A percentile compares a stretch with the other conserved stretches of the same genome.
phyloP scores from a whole-genome alignment of 2,113 vertebrate species.

The Notothenia coriiceps region DNA sequence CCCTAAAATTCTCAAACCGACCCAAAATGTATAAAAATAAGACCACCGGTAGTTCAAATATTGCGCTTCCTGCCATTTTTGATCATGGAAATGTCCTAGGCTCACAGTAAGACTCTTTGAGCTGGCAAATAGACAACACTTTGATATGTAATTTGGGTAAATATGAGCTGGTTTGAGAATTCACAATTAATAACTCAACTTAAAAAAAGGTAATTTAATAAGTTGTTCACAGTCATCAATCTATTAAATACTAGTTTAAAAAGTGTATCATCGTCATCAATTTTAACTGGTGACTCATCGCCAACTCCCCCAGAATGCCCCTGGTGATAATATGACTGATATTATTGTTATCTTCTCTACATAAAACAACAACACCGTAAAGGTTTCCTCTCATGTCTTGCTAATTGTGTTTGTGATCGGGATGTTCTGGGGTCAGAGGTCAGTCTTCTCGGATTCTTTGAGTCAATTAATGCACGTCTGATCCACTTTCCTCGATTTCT shows the following conservation, averaged over 20 bases:
- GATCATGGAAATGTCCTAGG: background rate
- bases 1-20: no score
- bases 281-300: no score
- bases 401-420: conserved; percentile 40
- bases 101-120: no score
- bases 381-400: conserved; percentile 4
- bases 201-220: no score
- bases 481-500: background rate
- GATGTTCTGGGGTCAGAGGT: conserved; percentile 19
- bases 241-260: background rate
- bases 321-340: no score
- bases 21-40: no score
- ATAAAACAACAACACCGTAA: background rate
- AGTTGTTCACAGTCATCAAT: background rate
- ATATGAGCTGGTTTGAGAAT: background rate
- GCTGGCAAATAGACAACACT: no score
- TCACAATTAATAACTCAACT: background rate
- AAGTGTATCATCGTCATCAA: background rate
- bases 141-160: background rate
- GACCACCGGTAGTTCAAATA: no score
- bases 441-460: conserved; percentile 29
- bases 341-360: no score
- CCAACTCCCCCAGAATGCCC: no score
- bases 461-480: conserved; percentile 40
- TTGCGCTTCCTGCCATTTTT: no score